Percentiles rank a stretch among this genome's conserved stretches.
Evolutionary conservation across 2,797 vertebrate genomes (phyloP).

Genomic region (Limosa lapponica): DNA sequence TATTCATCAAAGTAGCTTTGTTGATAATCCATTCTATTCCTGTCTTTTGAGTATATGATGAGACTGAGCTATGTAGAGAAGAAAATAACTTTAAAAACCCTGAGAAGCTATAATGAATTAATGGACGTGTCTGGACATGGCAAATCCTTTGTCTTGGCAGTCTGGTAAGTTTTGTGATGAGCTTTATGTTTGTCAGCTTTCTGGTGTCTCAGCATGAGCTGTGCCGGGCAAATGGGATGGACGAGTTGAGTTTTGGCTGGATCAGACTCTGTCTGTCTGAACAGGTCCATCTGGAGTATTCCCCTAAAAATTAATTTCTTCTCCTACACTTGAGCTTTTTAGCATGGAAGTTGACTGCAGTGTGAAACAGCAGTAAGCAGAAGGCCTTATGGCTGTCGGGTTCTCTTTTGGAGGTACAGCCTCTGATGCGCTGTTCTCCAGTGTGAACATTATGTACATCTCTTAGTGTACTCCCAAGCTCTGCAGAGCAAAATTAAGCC

Average conservation of each 20-base stretch:
- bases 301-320: background rate
- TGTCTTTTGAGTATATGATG: background rate
- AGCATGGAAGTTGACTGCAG: background rate
- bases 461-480: background rate
- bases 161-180: background rate
- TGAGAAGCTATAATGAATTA: background rate
- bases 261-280: background rate
- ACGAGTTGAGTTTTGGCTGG: background rate
- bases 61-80: background rate
- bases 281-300: background rate
- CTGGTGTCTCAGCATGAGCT: background rate
- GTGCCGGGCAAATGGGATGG: background rate
- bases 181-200: background rate
- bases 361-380: background rate
- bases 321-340: background rate
- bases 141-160: background rate
- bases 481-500: background rate
- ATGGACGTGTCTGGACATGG: background rate
- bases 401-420: background rate
- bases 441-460: background rate
- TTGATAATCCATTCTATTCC: background rate
- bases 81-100: background rate
- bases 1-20: background rate
- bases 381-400: background rate
- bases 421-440: background rate